Conservation (phyloP, 1,140 invertebrate genomes). For the Meloidogyne floridensis region DNA sequence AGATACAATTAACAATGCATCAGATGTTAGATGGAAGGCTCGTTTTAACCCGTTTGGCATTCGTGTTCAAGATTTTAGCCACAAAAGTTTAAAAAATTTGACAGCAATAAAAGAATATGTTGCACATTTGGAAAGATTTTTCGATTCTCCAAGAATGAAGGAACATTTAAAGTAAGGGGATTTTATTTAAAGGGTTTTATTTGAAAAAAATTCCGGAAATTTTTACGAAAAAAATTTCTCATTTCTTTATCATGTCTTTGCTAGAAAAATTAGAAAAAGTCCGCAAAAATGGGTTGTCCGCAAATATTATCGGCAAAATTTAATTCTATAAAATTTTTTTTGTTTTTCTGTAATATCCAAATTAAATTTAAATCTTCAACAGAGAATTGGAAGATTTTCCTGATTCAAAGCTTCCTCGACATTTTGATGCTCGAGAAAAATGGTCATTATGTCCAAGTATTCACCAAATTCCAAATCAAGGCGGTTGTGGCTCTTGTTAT, state of each 20-base stretch:
- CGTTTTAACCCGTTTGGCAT: slow-evolving; percentile 26
- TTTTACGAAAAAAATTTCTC: no score
- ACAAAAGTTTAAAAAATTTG: slow-evolving; percentile 49
- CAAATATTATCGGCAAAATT: not conserved
- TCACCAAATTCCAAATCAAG: slow-evolving; percentile 67
- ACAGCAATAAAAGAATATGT: slow-evolving; percentile 56
- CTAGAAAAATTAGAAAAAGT: no score
- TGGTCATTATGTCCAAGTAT: slow-evolving; percentile 48
- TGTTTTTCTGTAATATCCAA: not conserved
- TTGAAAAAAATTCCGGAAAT: not conserved
- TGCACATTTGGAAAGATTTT: slow-evolving; percentile 41
- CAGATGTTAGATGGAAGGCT: slow-evolving; percentile 23
- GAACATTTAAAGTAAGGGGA: slow-evolving; percentile 44
- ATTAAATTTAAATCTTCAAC: not conserved
- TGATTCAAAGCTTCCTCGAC: slow-evolving; percentile 35
- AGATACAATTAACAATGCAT: slow-evolving; percentile 11
- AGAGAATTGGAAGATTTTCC: slow-evolving; percentile 49
- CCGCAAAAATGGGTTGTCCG: no score
- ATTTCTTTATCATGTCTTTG: no score
- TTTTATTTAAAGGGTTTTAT: not conserved
- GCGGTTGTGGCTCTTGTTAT: slow-evolving; percentile 70
- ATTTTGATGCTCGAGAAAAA: slow-evolving; percentile 53
- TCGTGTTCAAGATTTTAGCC: slow-evolving; percentile 23
- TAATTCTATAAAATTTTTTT: no score
- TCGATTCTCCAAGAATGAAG: slow-evolving; percentile 45